phyloP scores from a whole-genome alignment of 1,140 invertebrate genomes.

The Anthonomus grandis region DNA sequence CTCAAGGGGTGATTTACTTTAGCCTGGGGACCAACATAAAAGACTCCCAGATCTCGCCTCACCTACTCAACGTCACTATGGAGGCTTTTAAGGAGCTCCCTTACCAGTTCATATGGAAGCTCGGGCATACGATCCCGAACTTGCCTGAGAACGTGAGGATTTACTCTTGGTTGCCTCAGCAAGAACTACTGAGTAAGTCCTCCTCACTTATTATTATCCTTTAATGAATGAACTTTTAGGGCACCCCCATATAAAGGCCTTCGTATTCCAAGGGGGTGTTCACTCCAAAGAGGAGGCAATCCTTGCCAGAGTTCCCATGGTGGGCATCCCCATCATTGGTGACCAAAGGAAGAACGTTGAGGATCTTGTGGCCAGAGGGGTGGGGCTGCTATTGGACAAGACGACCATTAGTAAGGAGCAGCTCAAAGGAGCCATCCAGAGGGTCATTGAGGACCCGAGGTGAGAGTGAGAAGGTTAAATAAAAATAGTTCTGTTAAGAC shows the following conservation, averaged over 20 bases:
- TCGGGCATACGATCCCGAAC: slow-evolving; percentile 50
- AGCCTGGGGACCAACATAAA: slow-evolving; percentile 28
- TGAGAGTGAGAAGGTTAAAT: slow-evolving; percentile 5
- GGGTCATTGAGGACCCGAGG: slow-evolving; percentile 29
- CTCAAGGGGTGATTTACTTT: slow-evolving; percentile 59
- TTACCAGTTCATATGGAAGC: slow-evolving; percentile 63
- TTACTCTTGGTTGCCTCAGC: slow-evolving; percentile 61
- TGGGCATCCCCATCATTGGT: slow-evolving; percentile 59
- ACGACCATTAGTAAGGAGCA: slow-evolving; percentile 25
- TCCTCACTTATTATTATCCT: slow-evolving; percentile 25
- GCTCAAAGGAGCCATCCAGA: slow-evolving; percentile 33
- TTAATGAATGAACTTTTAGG: slow-evolving; percentile 53
- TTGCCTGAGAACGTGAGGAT: slow-evolving; percentile 54
- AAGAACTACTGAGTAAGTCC: slow-evolving; percentile 29
- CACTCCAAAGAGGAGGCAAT: slow-evolving; percentile 59
- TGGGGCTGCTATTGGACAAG: slow-evolving; percentile 24
- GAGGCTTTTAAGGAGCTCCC: slow-evolving; percentile 56
- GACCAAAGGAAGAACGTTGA: slow-evolving; percentile 56
- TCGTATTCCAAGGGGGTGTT: slow-evolving; percentile 62
- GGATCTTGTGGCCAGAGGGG: slow-evolving; percentile 23
- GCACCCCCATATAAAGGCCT: slow-evolving; percentile 55
- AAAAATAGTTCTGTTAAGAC: not conserved
- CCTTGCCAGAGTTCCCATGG: slow-evolving; percentile 54
- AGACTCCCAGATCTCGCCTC: not conserved
- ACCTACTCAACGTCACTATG: slow-evolving; percentile 43